phyloP scores from a whole-genome alignment of 2,113 vertebrate genomes.

The Oplegnathus fasciatus region DNA sequence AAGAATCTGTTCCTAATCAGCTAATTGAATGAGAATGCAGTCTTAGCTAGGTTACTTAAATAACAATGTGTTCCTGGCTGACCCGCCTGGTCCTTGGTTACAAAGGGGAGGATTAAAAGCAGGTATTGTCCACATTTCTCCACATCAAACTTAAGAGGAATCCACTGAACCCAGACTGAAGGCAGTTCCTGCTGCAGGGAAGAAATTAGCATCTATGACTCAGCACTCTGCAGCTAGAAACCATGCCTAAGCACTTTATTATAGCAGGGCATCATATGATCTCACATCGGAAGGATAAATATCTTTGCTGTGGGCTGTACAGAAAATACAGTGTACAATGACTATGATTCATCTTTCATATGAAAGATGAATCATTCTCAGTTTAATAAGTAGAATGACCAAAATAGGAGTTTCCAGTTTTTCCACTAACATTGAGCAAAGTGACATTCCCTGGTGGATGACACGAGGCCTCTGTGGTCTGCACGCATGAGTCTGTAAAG shows the following conservation, averaged over 20 bases:
- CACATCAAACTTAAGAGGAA: neutral
- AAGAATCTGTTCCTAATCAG: conserved; percentile 19
- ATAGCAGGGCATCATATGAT: conserved; percentile 27
- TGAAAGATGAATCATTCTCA: neutral
- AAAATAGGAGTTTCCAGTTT: conserved; percentile 10
- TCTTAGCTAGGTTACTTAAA: conserved; percentile 28
- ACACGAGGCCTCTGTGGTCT: neutral
- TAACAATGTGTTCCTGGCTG: conserved; percentile 27
- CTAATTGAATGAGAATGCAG: conserved; percentile 25
- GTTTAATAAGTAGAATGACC: neutral
- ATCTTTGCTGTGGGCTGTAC: neutral
- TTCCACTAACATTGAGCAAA: neutral
- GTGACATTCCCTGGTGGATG: neutral
- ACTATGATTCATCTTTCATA: neutral
- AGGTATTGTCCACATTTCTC: conserved; percentile 3
- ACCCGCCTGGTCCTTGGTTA: neutral
- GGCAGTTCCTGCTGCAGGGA: conserved; percentile 23
- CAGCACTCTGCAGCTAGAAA: conserved; percentile 32
- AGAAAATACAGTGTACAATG: neutral
- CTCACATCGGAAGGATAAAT: neutral
- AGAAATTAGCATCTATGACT: conserved; percentile 25
- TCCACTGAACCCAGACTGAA: neutral
- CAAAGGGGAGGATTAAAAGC: conserved; percentile 24
- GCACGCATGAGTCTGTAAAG: conserved; percentile 11
- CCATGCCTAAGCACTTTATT: conserved; percentile 38